Conservation (phyloP, 2,797 vertebrate species). For the Brachyalestes nurse region DNA sequence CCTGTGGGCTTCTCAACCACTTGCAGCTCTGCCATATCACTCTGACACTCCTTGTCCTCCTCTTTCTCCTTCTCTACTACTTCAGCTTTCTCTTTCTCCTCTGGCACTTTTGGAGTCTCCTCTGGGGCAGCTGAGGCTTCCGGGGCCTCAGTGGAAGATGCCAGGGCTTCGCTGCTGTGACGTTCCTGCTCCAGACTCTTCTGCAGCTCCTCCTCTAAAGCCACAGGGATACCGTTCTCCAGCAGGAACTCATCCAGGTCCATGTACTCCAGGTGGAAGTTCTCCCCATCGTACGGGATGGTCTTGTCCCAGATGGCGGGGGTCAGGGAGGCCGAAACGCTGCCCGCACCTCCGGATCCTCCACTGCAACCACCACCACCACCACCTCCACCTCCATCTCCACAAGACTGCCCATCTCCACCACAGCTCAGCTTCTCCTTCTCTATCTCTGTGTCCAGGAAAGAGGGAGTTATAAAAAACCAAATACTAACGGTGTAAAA, state of each 20-base stretch:
- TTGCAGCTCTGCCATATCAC: constrained; percentile 52
- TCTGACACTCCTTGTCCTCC: constrained; percentile 48
- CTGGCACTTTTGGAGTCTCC: neutral
- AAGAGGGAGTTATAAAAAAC: neutral
- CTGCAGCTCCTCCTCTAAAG: constrained; percentile 80
- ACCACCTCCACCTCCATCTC: constrained; percentile 61
- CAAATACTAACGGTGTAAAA: neutral
- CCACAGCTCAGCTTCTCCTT: constrained; percentile 78
- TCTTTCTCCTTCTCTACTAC: constrained; percentile 1
- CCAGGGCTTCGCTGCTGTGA: constrained; percentile 47
- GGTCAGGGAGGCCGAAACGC: constrained; percentile 92
- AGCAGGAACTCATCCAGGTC: constrained; percentile 98
- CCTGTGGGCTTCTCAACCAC: constrained; percentile 61
- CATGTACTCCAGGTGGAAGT: constrained; percentile 98
- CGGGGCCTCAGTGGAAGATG: constrained; percentile 18
- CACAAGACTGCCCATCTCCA: constrained; percentile 66
- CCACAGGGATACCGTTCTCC: constrained; percentile 94
- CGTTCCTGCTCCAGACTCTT: constrained; percentile 71
- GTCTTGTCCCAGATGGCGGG: constrained; percentile 98
- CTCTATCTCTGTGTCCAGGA: constrained; percentile 70
- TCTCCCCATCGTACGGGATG: constrained; percentile 96
- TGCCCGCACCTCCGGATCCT: constrained; percentile 68
- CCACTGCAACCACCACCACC: constrained; percentile 55
- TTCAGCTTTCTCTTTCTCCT: constrained; percentile 39
- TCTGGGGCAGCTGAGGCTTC: neutral